Evolutionary conservation across 2,113 vertebrate genomes (phyloP), one percentile per base, ranked within the genome.

Genomic region (Dipodomys merriami): DNA sequence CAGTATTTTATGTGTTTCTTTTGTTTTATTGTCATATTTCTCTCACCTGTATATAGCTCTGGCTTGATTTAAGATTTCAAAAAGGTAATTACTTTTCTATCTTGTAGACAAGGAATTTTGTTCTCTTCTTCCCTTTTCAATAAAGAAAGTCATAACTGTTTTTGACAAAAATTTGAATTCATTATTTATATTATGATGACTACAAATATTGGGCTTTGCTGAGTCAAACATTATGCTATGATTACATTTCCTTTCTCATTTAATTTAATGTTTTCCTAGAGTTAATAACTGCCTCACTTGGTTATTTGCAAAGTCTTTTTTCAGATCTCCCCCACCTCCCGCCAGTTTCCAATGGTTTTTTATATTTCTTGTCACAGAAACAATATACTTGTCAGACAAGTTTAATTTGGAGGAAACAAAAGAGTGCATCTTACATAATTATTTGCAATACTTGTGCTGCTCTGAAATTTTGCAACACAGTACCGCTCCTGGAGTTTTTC

Each of bases 291-390:
- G 44, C 68, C 88, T 68, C 18, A 77, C 30, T 69, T 83, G 30
- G 13, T 71, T 35, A 88, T 57, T 53, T 91, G n/a, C 25, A 80
- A 20, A 57, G 39, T 83, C 91, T 83, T 77, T 25, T 83, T 91
- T 91, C 49, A 30, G 69, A 69, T 18, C 29, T 22, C 84, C 10
- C 74, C 87, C 83, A 71, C 23, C 53, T 57, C 35, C 12, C 12
- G 0, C 12, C 49, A 78, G 64, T 77, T 88, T 83, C n/a, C 39
- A 77, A 33, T 44, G 30, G 53, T 72, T 64, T 67, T 8, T 10
- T 29, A 67, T 67, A 22, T 67, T 10, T 29, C 65, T 29, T 67
- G 49, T 35, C 46, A 64, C 49, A 49, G 49, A 49, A 49, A 12
- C 49, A 49, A 49, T 49, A 49, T 49, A 65, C n/a, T 11, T 83